A percentile compares a stretch with the other conserved stretches of the same genome.
These are phyloP conservation scores for Hyperoplus lanceolatus DNA, from an alignment of 2,797 vertebrate species.

Conservation along the genomic window DNA sequence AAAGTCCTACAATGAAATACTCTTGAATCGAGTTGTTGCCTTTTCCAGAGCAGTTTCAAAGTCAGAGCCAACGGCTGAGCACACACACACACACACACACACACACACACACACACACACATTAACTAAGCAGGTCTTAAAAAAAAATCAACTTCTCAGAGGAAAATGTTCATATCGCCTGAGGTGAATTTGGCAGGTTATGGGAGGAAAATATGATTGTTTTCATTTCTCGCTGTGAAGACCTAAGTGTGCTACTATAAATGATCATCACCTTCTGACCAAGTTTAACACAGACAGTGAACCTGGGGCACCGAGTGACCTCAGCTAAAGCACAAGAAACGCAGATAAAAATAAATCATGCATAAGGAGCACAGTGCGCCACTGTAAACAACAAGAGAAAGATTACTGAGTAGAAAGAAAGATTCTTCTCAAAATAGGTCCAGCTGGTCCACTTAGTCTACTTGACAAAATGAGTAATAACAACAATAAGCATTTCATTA, in stretches of 20 bases:
- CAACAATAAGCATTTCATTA: background rate
- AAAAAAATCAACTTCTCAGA: conserved; percentile 37
- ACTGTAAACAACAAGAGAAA: conserved; percentile 13
- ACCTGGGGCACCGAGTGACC: background rate
- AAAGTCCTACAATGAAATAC: conserved; percentile 21
- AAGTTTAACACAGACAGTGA: conserved; percentile 5
- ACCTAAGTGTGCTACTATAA: background rate
- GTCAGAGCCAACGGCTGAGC: conserved; percentile 26
- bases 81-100: too few species aligned
- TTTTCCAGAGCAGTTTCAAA: conserved; percentile 18
- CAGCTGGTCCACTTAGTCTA: background rate
- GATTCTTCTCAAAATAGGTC: conserved; percentile 4
- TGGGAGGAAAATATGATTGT: conserved; percentile 13
- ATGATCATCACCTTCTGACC: conserved; percentile 2
- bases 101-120: background rate
- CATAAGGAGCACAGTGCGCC: background rate
- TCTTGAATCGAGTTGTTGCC: conserved; percentile 18
- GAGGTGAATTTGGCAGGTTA: conserved; percentile 21
- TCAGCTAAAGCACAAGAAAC: background rate
- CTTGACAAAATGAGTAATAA: too few species aligned
- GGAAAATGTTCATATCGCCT: conserved; percentile 9
- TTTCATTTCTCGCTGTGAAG: conserved; percentile 27
- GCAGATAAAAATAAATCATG: background rate
- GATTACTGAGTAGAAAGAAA: background rate
- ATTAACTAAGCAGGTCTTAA: conserved; percentile 33